A percentile compares a stretch with the other conserved stretches of the same genome.
Conservation (phyloP, 2,888 invertebrate genomes). For the Buathra laborator region DNA sequence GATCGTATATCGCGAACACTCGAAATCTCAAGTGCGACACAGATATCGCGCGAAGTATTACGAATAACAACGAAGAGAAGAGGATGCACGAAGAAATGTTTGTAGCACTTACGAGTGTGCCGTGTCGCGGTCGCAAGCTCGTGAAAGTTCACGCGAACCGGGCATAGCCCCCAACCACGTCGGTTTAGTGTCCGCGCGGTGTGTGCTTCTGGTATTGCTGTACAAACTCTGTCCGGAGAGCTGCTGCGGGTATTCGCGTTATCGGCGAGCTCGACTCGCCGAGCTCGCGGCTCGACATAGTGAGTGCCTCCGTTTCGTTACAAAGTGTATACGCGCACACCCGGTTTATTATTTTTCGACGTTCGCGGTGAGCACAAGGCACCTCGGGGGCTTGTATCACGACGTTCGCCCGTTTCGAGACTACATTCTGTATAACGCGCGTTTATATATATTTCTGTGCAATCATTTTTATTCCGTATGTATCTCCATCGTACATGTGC, state of each 20-base stretch:
- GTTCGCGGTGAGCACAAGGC: conserved; percentile 53
- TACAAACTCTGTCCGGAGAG: background rate
- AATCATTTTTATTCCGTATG: background rate
- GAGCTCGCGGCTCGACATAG: conserved; percentile 7
- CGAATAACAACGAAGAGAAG: background rate
- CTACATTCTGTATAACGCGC: background rate
- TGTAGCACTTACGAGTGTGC: conserved; percentile 22
- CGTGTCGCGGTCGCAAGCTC: conserved; percentile 45
- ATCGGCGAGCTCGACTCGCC: conserved; percentile 45
- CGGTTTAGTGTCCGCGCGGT: background rate
- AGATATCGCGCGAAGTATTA: background rate
- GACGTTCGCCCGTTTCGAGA: background rate
- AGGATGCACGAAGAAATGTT: conserved; percentile 23
- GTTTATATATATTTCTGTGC: background rate
- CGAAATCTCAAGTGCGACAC: background rate
- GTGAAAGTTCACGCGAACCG: conserved; percentile 62
- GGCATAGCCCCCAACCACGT: conserved; percentile 14
- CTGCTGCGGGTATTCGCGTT: conserved; percentile 43
- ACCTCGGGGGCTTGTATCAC: conserved; percentile 31
- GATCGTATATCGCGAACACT: background rate
- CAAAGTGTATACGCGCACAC: conserved; percentile 51
- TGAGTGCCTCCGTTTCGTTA: conserved; percentile 24
- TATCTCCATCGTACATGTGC: too few species aligned
- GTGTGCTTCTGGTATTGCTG: conserved; percentile 15
- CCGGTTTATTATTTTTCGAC: conserved; percentile 59